phyloP scores from a whole-genome alignment of 2,797 vertebrate genomes.

The Tenualosa thibaudeaui region DNA sequence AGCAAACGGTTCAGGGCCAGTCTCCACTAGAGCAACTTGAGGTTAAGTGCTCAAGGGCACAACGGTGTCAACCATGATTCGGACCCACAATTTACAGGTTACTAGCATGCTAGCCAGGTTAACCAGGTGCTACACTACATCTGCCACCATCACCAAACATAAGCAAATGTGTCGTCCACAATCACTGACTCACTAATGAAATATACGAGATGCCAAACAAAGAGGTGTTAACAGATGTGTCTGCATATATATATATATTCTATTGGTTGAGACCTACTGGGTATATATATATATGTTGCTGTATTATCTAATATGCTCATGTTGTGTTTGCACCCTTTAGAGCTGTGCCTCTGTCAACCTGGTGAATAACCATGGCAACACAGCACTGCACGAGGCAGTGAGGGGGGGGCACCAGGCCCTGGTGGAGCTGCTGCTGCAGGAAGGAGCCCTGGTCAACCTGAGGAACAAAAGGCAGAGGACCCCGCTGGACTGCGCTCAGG shows the following conservation, averaged over 20 bases:
- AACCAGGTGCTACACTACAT: too few species aligned
- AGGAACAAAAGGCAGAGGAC: constrained; percentile 83
- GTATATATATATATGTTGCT: too few species aligned
- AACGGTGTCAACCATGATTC: too few species aligned
- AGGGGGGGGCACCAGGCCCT: constrained; percentile 70
- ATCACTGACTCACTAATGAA: background rate
- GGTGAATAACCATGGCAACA: constrained; percentile 84
- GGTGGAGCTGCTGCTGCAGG: constrained; percentile 84
- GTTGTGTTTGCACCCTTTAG: constrained; percentile 61
- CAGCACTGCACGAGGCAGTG: constrained; percentile 88
- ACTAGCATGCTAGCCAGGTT: too few species aligned
- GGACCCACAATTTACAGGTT: too few species aligned
- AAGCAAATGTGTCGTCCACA: too few species aligned
- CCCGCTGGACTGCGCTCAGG: constrained; percentile 83
- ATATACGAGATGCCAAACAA: background rate
- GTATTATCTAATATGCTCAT: background rate
- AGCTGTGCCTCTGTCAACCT: constrained; percentile 80
- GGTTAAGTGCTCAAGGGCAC: too few species aligned
- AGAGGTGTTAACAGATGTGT: background rate
- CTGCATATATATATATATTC: too few species aligned
- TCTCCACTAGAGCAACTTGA: too few species aligned
- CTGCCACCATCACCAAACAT: too few species aligned
- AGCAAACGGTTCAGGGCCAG: too few species aligned
- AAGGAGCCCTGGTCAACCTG: constrained; percentile 74
- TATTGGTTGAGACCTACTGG: too few species aligned